Percentiles rank a stretch among this genome's conserved stretches.
Conservation (phyloP, 1,140 invertebrate genomes). For the Eurytemora carolleeae region DNA sequence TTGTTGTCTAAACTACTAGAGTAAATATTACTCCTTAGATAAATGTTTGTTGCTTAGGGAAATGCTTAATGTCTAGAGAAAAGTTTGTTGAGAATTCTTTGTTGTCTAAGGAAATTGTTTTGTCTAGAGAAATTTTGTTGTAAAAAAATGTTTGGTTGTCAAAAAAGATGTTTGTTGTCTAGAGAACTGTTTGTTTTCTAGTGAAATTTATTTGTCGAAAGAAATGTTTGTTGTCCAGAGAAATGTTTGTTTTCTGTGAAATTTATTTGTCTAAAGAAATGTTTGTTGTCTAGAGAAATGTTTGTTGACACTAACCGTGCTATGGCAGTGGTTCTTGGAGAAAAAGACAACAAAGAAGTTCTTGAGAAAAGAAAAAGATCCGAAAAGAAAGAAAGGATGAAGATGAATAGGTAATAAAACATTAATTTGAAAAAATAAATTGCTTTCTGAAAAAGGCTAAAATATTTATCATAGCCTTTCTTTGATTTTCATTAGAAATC, state of each 20-base stretch:
- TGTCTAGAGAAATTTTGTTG: not conserved
- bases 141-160: not conserved
- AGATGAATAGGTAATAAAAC: not conserved
- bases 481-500: too few species aligned
- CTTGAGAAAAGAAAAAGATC: not conserved
- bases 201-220: not conserved
- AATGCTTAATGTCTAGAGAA: too few species aligned
- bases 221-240: not conserved
- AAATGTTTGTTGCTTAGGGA: too few species aligned
- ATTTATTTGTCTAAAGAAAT: too few species aligned
- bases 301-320: not conserved
- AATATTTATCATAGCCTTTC: too few species aligned
- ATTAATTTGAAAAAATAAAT: too few species aligned
- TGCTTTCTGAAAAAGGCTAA: too few species aligned
- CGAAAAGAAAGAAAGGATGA: not conserved
- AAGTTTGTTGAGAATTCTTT: too few species aligned
- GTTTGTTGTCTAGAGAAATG: not conserved
- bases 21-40: too few species aligned
- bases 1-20: too few species aligned
- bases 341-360: not conserved
- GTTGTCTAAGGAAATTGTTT: too few species aligned
- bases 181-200: not conserved
- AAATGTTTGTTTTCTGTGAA: not conserved
- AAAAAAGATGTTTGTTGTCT: not conserved
- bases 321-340: not conserved